Percentiles rank a stretch among this genome's conserved stretches.
These are phyloP conservation scores for Diadromus collaris DNA, from an alignment of 2,888 invertebrate genomes.

Conservation along the genomic window DNA sequence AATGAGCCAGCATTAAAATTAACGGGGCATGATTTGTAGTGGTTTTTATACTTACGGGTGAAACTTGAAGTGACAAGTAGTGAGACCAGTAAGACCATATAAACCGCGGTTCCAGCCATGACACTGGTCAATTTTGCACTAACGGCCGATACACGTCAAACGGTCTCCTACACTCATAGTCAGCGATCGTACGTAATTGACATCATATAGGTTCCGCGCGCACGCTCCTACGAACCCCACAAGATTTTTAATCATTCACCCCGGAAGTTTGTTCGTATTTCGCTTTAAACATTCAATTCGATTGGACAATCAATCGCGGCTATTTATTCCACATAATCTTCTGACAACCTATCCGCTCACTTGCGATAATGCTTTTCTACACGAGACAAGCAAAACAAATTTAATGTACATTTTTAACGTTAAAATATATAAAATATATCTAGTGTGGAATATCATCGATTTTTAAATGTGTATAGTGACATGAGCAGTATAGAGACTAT, in stretches of 20 bases:
- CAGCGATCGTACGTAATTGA: conserved; percentile 55
- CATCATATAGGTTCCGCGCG: conserved; percentile 48
- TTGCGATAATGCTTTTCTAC: not conserved
- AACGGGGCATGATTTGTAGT: not conserved
- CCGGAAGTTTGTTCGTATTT: conserved; percentile 39
- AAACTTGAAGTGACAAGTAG: conserved; percentile 40
- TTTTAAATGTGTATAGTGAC: not conserved
- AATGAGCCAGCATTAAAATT: not conserved
- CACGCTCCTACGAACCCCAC: conserved; percentile 28
- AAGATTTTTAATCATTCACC: conserved; percentile 20
- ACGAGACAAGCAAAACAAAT: not conserved
- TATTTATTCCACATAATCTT: conserved; percentile 25
- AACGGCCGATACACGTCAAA: conserved; percentile 52
- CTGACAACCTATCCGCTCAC: conserved; percentile 1
- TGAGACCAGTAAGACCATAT: conserved; percentile 45
- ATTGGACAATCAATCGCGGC: conserved; percentile 21
- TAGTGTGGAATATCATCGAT: not conserved
- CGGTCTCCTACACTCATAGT: conserved; percentile 54
- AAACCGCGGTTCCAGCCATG: conserved; percentile 52
- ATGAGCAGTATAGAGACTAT: not conserved
- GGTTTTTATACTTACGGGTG: conserved; percentile 47
- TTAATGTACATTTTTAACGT: not conserved
- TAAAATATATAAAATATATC: not conserved
- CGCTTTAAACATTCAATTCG: not conserved
- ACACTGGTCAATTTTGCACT: conserved; percentile 55